Percentiles rank a stretch among this genome's conserved stretches.
Conservation (phyloP, 2,888 invertebrate genomes). For the Crioceris asparagi region DNA sequence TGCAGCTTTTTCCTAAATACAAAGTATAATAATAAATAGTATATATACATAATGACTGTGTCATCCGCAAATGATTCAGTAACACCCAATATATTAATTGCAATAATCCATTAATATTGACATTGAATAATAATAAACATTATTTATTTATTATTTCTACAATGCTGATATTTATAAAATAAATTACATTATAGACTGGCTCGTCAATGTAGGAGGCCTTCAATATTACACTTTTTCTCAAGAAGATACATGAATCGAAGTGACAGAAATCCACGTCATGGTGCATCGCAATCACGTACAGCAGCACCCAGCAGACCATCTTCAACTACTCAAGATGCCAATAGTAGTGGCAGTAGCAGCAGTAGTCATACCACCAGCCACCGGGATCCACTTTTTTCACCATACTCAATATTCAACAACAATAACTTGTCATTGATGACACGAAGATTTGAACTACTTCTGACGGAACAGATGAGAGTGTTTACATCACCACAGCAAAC, state of each 20-base stretch:
- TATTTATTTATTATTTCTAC: too few relatives aligned
- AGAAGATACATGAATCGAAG: constrained; percentile 23
- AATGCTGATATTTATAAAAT: too few relatives aligned
- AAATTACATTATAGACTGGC: constrained; percentile 22
- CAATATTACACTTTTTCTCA: constrained; percentile 26
- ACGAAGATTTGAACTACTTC: too few relatives aligned
- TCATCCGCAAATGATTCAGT: too few relatives aligned
- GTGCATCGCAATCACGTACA: constrained; percentile 5
- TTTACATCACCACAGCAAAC: constrained; percentile 18
- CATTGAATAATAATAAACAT: too few relatives aligned
- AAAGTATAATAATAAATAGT: too few relatives aligned
- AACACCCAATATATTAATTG: too few relatives aligned
- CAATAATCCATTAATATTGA: too few relatives aligned
- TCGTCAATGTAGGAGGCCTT: constrained; percentile 23
- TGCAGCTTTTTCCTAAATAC: too few relatives aligned
- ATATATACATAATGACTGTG: too few relatives aligned
- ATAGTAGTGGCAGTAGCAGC: neutral
- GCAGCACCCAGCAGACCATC: constrained; percentile 7
- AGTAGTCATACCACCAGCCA: constrained; percentile 5
- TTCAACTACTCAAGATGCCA: neutral
- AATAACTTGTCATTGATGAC: too few relatives aligned
- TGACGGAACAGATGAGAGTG: constrained; percentile 24
- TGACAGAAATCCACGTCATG: constrained; percentile 16
- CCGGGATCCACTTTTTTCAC: constrained; percentile 4
- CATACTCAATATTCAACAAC: neutral